Evolutionary conservation across 92 coral and sea anemone species (phyloP).

Genomic region (Parazoanthus swiftii): DNA sequence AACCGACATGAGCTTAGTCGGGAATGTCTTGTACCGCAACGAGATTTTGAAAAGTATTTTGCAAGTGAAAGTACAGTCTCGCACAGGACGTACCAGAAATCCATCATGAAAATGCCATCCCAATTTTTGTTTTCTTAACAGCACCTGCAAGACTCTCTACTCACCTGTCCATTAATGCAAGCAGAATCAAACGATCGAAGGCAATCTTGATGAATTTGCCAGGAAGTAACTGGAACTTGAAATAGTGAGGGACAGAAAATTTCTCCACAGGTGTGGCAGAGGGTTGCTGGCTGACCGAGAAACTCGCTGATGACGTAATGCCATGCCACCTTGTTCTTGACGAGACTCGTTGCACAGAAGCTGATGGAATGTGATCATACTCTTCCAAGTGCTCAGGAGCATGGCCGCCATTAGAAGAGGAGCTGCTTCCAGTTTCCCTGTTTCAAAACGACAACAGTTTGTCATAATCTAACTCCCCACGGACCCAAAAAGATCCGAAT

Average conservation of each 20-base stretch:
- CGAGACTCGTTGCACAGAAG: conserved; percentile 48
- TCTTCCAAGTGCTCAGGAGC: conserved; percentile 48
- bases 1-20: background rate
- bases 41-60: no score
- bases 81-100: background rate
- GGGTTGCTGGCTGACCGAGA: conserved; percentile 59
- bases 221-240: conserved; percentile 89
- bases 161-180: conserved; percentile 97
- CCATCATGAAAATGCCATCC: background rate
- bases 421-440: conserved; percentile 88
- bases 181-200: conserved; percentile 91
- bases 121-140: background rate
- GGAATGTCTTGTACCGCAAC: background rate
- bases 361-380: conserved; percentile 62
- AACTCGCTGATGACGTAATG: conserved; percentile 64
- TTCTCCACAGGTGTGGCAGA: conserved; percentile 74
- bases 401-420: conserved; percentile 63
- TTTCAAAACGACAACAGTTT: background rate
- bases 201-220: conserved; percentile 88
- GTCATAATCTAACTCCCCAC: no score
- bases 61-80: background rate
- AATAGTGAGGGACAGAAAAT: conserved; percentile 78
- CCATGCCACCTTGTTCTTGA: conserved; percentile 81
- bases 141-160: background rate
- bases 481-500: no score